A percentile compares a stretch with the other conserved stretches of the same genome.
These are phyloP conservation scores for Holothuria scabra DNA, from an alignment of 53 echinoderm and acorn worm genomes.

Conservation along the genomic window DNA sequence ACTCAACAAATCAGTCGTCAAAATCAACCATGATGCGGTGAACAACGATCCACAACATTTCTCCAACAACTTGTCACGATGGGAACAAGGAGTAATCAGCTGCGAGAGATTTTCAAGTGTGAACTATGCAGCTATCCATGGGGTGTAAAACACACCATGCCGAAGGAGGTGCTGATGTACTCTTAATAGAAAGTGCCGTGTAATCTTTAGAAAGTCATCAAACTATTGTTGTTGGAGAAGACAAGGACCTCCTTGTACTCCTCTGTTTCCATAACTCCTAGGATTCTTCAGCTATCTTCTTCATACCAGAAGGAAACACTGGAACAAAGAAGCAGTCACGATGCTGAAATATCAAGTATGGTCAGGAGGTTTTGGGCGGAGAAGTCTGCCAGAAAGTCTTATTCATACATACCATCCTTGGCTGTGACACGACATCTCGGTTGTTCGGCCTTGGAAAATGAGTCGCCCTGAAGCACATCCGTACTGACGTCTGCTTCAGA, in stretches of 20 bases:
- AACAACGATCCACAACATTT: neutral
- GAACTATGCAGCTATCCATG: neutral
- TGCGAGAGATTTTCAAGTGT: slow-evolving; percentile 16
- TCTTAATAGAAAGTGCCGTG: slow-evolving; percentile 49
- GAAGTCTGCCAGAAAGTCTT: no score
- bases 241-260: slow-evolving; percentile 62
- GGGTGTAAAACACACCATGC: slow-evolving; percentile 52
- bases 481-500: slow-evolving; percentile 38
- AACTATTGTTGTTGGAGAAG: slow-evolving; percentile 51
- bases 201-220: no score
- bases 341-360: slow-evolving; percentile 9
- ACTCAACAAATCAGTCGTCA: neutral
- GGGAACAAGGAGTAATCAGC: no score
- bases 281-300: neutral
- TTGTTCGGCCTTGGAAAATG: slow-evolving; percentile 56
- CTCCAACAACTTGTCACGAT: slow-evolving; percentile 16
- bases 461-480: slow-evolving; percentile 39
- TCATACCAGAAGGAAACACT: slow-evolving; percentile 25
- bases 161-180: no score
- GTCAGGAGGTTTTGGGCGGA: slow-evolving; percentile 20
- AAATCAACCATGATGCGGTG: neutral
- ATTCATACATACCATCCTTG: slow-evolving; percentile 49
- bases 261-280: slow-evolving; percentile 2
- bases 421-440: slow-evolving; percentile 57
- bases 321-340: neutral